Conservation (phyloP, 2,888 invertebrate species). For the Acanthoscelides obtectus region DNA sequence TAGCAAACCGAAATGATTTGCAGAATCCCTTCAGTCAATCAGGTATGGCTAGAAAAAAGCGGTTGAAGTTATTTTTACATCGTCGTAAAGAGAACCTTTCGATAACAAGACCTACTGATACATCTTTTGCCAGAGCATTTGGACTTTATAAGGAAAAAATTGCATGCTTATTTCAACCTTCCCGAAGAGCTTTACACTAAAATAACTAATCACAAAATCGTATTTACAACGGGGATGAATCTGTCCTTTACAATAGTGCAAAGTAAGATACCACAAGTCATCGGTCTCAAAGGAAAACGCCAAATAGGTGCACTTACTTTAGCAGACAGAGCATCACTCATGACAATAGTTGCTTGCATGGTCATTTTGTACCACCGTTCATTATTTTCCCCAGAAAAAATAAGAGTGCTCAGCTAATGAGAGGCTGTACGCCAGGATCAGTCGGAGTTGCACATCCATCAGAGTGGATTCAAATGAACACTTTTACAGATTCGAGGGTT, state of each 20-base stretch:
- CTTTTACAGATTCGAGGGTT: constrained; percentile 4
- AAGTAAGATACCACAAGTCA: constrained; percentile 29
- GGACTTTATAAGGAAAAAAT: constrained; percentile 9
- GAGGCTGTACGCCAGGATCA: constrained; percentile 4
- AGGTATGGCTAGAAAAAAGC: constrained; percentile 1
- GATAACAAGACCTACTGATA: too few relatives aligned
- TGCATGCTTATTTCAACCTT: constrained; percentile 5
- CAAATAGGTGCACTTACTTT: constrained; percentile 35
- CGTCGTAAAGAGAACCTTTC: constrained; percentile 2
- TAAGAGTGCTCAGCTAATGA: constrained; percentile 31
- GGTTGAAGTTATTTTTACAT: constrained; percentile 4
- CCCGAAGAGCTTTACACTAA: too few relatives aligned
- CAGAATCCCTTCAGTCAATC: constrained; percentile 4
- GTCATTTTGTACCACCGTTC: constrained; percentile 35
- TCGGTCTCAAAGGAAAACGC: constrained; percentile 33
- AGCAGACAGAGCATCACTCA: constrained; percentile 34
- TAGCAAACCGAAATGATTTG: constrained; percentile 1
- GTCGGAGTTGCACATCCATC: constrained; percentile 5
- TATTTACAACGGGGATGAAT: constrained; percentile 39
- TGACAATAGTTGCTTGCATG: constrained; percentile 31
- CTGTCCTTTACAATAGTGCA: constrained; percentile 37
- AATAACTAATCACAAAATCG: constrained; percentile 19
- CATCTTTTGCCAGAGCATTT: constrained; percentile 11
- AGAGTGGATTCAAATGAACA: background rate
- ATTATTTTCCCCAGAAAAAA: constrained; percentile 38